phyloP scores from a whole-genome alignment of 2,113 vertebrate genomes.

The Oryctolagus cuniculus region mOryCun1.1 NC_091433.1:42232001-42232500 shows the following conservation, averaged over 20 bases:
- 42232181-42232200: neutral
- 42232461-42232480: neutral
- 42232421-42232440: neutral
- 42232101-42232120: too few relatives aligned
- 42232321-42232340: neutral
- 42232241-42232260: slow-evolving; percentile 5
- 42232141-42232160: neutral
- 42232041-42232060: too few relatives aligned
- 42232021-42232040: too few relatives aligned
- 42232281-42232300: slow-evolving; percentile 48
- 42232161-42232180: neutral
- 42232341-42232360: slow-evolving; percentile 31
- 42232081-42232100: too few relatives aligned
- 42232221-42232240: neutral
- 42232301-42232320: slow-evolving; percentile 16
- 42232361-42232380: neutral
- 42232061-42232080: too few relatives aligned
- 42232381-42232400: neutral
- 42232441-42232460: neutral
- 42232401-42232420: neutral
- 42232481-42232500: neutral
- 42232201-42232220: neutral
- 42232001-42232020: too few relatives aligned
- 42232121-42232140: too few relatives aligned
- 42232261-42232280: slow-evolving; percentile 33